These are phyloP conservation scores for Cheilosia pagana DNA, from an alignment of 2,888 invertebrate genomes.

Conservation along the genomic window DNA sequence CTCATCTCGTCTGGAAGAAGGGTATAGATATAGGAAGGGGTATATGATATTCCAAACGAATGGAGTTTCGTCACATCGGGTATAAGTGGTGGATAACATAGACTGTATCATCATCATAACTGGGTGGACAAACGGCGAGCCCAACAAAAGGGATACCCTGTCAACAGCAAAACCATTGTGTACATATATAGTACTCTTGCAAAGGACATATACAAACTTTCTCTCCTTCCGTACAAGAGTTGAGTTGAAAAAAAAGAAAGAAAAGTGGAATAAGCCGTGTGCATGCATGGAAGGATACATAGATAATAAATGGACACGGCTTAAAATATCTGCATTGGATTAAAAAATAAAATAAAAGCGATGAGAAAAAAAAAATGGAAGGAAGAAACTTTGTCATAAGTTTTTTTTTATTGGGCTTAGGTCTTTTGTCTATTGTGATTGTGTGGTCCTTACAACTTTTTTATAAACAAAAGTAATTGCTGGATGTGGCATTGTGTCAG, in stretches of 20 bases:
- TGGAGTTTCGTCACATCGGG: conserved; percentile 27
- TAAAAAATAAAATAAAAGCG: not conserved
- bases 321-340: conserved; percentile 36
- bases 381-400: not conserved
- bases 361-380: not conserved
- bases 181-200: not conserved
- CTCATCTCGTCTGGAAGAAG: not conserved
- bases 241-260: not conserved
- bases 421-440: not conserved
- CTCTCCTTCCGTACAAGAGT: not conserved
- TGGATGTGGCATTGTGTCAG: too few species aligned
- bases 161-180: conserved; percentile 21
- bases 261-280: conserved; percentile 2
- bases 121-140: conserved; percentile 16
- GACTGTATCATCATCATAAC: conserved; percentile 12
- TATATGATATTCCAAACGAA: conserved; percentile 34
- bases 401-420: not conserved
- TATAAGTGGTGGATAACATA: not conserved
- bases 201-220: conserved; percentile 27
- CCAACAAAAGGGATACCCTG: conserved; percentile 17
- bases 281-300: conserved; percentile 21
- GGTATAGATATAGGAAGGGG: too few species aligned
- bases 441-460: not conserved
- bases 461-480: not conserved
- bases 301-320: conserved; percentile 34